These are phyloP conservation scores for Baronia brevicornis DNA, from an alignment of 2,888 invertebrate species.

Conservation along the genomic window DNA sequence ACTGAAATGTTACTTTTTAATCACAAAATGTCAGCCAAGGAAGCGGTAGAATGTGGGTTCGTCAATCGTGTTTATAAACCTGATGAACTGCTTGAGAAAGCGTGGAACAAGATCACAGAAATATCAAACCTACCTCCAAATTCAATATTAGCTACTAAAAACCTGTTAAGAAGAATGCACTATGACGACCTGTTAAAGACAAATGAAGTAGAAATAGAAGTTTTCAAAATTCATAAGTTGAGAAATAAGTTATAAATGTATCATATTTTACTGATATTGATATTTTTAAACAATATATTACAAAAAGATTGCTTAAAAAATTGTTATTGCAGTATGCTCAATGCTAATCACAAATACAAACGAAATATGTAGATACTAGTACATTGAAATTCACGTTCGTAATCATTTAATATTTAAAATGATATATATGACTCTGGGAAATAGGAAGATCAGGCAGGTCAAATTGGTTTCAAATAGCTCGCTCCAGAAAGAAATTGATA, in stretches of 20 bases:
- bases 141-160: slow-evolving; percentile 82
- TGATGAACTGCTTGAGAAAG: slow-evolving; percentile 74
- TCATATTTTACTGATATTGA: not conserved
- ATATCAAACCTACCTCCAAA: slow-evolving; percentile 69
- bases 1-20: slow-evolving; percentile 80
- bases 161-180: slow-evolving; percentile 77
- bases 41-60: slow-evolving; percentile 86
- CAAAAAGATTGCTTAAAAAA: no score
- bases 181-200: slow-evolving; percentile 78
- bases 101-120: slow-evolving; percentile 75
- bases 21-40: slow-evolving; percentile 84
- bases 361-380: no score
- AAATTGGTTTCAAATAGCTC: no score
- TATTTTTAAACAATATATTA: not conserved
- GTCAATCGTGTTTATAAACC: slow-evolving; percentile 85
- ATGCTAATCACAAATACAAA: no score
- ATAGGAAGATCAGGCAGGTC: no score
- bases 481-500: no score
- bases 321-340: no score
- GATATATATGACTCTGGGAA: no score
- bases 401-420: no score
- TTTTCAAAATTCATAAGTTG: slow-evolving; percentile 64
- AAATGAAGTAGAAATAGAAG: slow-evolving; percentile 80
- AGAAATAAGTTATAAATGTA: slow-evolving; percentile 32
- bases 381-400: no score